Percentiles rank a stretch among this genome's conserved stretches.
phyloP scores from a whole-genome alignment of 2,113 vertebrate genomes.

The Menura novaehollandiae region DNA sequence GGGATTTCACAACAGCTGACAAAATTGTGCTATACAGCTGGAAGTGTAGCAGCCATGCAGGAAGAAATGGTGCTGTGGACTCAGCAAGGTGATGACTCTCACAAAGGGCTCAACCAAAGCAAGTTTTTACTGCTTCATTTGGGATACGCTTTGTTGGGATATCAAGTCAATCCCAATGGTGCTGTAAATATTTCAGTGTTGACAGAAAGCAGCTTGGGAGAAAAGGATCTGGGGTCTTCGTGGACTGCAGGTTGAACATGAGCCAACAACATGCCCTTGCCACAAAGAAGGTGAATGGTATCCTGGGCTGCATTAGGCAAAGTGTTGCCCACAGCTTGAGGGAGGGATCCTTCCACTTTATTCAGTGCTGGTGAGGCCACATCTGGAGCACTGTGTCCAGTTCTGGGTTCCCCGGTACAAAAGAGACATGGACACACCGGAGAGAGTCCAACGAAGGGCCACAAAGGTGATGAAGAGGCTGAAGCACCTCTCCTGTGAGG shows the following conservation, averaged over 20 bases:
- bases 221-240: not conserved
- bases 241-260: not conserved
- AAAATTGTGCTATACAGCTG: not conserved
- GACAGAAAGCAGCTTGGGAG: not conserved
- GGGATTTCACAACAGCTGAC: not conserved
- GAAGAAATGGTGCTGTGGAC: not conserved
- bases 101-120: not conserved
- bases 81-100: not conserved
- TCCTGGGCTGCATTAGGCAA: not conserved
- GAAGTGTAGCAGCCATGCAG: not conserved
- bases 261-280: not conserved
- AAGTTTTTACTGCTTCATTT: not conserved
- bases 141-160: not conserved
- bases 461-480: not conserved
- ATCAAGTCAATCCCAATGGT: not conserved
- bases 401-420: fast-evolving
- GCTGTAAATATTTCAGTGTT: not conserved
- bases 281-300: not conserved
- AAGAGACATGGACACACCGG: not conserved
- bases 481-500: not conserved
- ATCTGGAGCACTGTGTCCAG: not conserved
- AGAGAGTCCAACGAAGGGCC: not conserved
- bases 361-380: not conserved
- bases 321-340: not conserved
- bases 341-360: not conserved